Evolutionary conservation across 1,140 invertebrate genomes (phyloP).

Genomic region (Ceratina japonica): DNA sequence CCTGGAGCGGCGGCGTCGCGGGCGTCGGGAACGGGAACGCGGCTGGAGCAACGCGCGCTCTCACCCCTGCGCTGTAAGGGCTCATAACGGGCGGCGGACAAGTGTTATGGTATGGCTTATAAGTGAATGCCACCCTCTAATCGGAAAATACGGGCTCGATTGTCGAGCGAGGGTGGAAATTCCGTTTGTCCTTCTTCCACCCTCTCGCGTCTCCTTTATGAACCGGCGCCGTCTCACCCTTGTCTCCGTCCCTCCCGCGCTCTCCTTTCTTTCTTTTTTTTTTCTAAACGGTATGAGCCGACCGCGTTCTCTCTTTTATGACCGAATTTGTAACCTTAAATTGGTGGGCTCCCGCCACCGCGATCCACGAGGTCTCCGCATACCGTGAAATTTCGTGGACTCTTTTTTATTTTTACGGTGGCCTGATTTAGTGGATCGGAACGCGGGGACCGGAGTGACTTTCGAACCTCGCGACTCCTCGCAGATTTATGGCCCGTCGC

Average conservation of each 20-base stretch:
- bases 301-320: constrained; percentile 69
- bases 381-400: constrained; percentile 64
- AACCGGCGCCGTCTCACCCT: constrained; percentile 3
- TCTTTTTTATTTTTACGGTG: constrained; percentile 50
- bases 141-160: constrained; percentile 79
- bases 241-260: neutral
- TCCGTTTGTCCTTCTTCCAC: neutral
- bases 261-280: constrained; percentile 43
- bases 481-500: constrained; percentile 19
- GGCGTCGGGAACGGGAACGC: constrained; percentile 36
- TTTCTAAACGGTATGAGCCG: constrained; percentile 50
- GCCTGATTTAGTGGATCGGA: constrained; percentile 49
- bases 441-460: neutral
- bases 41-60: constrained; percentile 4
- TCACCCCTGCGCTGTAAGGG: constrained; percentile 54
- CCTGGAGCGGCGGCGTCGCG: constrained; percentile 59
- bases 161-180: constrained; percentile 69
- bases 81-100: constrained; percentile 77
- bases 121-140: constrained; percentile 80
- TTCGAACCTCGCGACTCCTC: constrained; percentile 20
- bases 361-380: constrained; percentile 36
- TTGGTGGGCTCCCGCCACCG: constrained; percentile 63
- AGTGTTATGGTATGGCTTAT: constrained; percentile 80
- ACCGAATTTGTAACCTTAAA: constrained; percentile 78
- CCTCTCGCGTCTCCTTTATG: constrained; percentile 30